These are phyloP conservation scores for Sphenopsis melanotis DNA, from an alignment of 2,797 vertebrate species.

Conservation along the genomic window DNA sequence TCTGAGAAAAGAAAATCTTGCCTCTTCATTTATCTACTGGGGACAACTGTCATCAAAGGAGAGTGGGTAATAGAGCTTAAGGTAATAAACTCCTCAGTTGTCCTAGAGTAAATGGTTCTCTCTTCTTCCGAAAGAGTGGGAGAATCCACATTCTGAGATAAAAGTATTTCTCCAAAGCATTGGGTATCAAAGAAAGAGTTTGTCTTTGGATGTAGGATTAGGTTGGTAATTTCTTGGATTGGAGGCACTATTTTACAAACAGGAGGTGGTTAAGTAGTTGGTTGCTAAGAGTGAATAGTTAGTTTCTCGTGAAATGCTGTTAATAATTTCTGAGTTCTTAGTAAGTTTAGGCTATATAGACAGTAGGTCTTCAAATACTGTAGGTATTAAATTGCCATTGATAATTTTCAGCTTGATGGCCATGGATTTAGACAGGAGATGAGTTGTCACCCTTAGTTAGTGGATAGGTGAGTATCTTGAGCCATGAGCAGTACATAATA, in stretches of 20 bases:
- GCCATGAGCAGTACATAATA: constrained; percentile 5
- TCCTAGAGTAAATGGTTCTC: background rate
- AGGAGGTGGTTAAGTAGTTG: background rate
- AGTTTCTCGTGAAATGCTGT: background rate
- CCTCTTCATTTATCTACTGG: background rate
- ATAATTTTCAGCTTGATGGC: background rate
- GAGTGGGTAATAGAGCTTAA: background rate
- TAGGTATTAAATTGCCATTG: background rate
- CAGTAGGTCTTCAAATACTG: background rate
- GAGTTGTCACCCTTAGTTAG: background rate
- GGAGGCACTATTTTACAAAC: background rate
- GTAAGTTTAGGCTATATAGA: background rate
- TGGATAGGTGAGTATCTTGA: constrained; percentile 9
- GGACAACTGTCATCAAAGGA: background rate
- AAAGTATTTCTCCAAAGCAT: background rate
- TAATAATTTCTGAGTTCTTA: background rate
- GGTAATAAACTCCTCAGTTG: background rate
- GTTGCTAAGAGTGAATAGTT: background rate
- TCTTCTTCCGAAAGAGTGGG: background rate
- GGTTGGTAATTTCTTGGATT: background rate
- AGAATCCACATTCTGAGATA: background rate
- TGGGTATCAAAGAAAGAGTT: background rate
- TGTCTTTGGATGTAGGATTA: background rate
- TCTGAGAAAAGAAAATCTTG: background rate
- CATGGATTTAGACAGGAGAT: background rate